phyloP scores from a whole-genome alignment of 2,113 vertebrate species.

The Apeltes quadracus region DNA sequence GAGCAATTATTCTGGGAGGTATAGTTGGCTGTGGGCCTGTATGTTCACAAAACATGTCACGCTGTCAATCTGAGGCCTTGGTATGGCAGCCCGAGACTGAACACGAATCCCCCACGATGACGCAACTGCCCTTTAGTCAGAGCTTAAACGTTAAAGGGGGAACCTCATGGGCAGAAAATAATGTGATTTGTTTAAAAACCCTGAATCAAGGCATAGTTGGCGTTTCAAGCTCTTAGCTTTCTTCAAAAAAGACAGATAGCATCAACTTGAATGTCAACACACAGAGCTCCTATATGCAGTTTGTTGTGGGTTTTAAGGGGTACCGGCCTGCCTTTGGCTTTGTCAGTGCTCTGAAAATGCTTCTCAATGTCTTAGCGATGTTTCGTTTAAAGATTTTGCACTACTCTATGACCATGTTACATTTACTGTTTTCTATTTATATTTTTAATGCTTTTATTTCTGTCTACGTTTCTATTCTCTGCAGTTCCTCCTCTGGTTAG shows the following conservation, averaged over 20 bases:
- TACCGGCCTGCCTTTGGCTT: neutral
- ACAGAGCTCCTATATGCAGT: neutral
- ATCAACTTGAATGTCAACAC: neutral
- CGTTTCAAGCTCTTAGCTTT: neutral
- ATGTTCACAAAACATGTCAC: slow-evolving; percentile 50
- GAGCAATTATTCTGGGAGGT: slow-evolving; percentile 64
- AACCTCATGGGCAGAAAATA: neutral
- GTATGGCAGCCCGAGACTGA: slow-evolving; percentile 26
- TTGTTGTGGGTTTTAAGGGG: neutral
- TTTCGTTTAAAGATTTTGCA: no score
- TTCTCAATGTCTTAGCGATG: no score
- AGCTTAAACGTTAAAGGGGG: neutral
- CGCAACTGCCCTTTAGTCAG: neutral
- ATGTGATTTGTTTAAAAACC: neutral
- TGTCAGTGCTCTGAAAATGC: no score
- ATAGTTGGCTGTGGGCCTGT: slow-evolving; percentile 27
- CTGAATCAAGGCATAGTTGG: neutral
- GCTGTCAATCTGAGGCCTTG: slow-evolving; percentile 37
- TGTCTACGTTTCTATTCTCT: no score
- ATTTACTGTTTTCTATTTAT: no score
- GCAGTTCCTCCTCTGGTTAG: no score
- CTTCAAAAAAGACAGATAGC: neutral
- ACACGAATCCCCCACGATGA: slow-evolving; percentile 24
- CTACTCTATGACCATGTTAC: no score
- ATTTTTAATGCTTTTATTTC: no score